Base-by-base conservation (phyloP, 2,113 vertebrate species). In the Aythya baeri region DNA sequence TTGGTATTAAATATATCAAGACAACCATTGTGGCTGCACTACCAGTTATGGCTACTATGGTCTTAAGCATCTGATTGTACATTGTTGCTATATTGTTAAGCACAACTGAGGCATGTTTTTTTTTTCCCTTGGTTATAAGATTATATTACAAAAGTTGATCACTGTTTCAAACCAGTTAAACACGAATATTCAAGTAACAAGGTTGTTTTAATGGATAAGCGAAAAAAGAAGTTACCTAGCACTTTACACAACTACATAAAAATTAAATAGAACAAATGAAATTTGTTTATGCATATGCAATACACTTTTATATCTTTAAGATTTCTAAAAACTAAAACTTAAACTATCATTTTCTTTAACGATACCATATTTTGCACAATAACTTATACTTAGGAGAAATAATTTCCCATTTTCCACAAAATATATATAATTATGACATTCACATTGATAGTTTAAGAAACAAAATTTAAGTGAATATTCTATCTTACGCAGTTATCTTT, bases 351-450 rank as follows among this genome's bases (percentile, higher is more conserved):
- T 97, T 98, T 97, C 81, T 93, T 97, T 96, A 97, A 97, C 94
- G 75, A 98, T 97, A 97, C 97, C 96, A 94, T 98, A 97, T 95
- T 98, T 98, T 98, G 97, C 98, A 98, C 98, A 98, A 98, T 98
- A 98, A 98, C 97, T 98, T 98, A 98, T 97, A 98, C 97, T 97
- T 95, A 97, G 95, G 96, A 98, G 97, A 98, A 97, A 97, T 97
- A 96, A 97, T 95, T 97, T 96, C 91, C 94, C 91, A 83, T 97
- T 97, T 98, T 97, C 97, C 97, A 97, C 97, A 98, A 98, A 98
- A 98, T 96, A 98, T 98, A 98, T 98, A 98, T 98, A 98, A 98
- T 98, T 96, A 98, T 97, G 97, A 98, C 98, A 98, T 98, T 98
- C 98, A 98, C 98, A 98, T 97, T 97, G 97, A 97, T 98, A 97